phyloP scores from a whole-genome alignment of 2,113 vertebrate genomes.

The Stercorarius parasiticus region DNA sequence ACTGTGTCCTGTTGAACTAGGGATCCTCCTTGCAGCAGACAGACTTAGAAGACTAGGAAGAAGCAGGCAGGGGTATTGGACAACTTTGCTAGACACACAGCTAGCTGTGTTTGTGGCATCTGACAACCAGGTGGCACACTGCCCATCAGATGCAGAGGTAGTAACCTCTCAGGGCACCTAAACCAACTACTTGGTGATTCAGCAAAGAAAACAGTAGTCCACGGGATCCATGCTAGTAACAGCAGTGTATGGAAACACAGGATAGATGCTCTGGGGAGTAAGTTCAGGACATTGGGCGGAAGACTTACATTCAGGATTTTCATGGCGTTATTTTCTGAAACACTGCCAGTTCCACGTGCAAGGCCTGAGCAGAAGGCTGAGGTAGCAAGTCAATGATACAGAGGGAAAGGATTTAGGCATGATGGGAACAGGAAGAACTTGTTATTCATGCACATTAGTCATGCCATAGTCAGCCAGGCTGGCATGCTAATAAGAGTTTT shows the following conservation, averaged over 20 bases:
- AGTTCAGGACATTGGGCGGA: not conserved
- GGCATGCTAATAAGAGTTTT: not conserved
- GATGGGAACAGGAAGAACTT: constrained; percentile 42
- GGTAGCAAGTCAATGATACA: not conserved
- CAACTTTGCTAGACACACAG: not conserved
- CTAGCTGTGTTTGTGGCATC: not conserved
- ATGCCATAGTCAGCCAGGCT: not conserved
- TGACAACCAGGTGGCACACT: not conserved
- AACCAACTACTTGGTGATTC: not conserved
- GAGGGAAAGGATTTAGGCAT: not conserved
- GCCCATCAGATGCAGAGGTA: not conserved
- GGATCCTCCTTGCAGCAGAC: not conserved
- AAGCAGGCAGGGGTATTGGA: not conserved
- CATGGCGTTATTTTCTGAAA: not conserved
- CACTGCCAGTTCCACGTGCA: not conserved
- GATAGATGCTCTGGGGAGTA: not conserved
- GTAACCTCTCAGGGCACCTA: not conserved
- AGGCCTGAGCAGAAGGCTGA: not conserved
- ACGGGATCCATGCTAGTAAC: not conserved
- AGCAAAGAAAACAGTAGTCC: not conserved
- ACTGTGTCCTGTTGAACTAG: not conserved
- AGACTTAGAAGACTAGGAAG: not conserved
- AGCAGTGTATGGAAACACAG: not conserved
- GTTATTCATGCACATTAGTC: not conserved
- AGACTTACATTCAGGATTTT: not conserved